These are phyloP conservation scores for Eupeodes latifasciatus DNA, from an alignment of 2,888 invertebrate genomes.

Conservation along the genomic window DNA sequence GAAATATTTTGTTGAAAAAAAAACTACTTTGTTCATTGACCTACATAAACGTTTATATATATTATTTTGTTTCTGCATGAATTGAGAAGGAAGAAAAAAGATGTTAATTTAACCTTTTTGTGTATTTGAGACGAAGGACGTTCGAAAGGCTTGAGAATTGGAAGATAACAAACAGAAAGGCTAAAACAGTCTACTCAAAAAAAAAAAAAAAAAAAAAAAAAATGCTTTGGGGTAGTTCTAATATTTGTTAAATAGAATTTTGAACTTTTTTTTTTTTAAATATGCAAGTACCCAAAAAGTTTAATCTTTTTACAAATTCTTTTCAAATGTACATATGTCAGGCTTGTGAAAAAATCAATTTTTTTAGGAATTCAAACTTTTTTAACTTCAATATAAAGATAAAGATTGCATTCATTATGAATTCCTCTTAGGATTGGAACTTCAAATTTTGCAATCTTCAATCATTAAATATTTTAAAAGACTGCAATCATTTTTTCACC, in stretches of 20 bases:
- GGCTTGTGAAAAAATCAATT: too few species aligned
- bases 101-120: conserved; percentile 17
- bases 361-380: too few species aligned
- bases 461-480: too few species aligned
- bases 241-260: neutral
- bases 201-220: neutral
- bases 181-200: neutral
- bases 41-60: neutral
- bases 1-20: neutral
- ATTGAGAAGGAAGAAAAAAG: conserved; percentile 12
- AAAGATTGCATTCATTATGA: too few species aligned
- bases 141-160: conserved; percentile 13
- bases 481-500: too few species aligned
- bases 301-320: too few species aligned
- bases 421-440: too few species aligned
- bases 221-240: neutral
- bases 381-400: too few species aligned
- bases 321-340: too few species aligned
- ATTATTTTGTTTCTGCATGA: neutral
- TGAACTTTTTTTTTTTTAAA: neutral
- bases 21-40: conserved; percentile 16
- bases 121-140: conserved; percentile 5
- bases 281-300: too few species aligned
- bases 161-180: neutral
- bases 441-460: too few species aligned